A percentile compares a stretch with the other conserved stretches of the same genome.
Evolutionary conservation across 2,888 invertebrate genomes (phyloP).

Genomic region (Oxycera nigricornis): DNA sequence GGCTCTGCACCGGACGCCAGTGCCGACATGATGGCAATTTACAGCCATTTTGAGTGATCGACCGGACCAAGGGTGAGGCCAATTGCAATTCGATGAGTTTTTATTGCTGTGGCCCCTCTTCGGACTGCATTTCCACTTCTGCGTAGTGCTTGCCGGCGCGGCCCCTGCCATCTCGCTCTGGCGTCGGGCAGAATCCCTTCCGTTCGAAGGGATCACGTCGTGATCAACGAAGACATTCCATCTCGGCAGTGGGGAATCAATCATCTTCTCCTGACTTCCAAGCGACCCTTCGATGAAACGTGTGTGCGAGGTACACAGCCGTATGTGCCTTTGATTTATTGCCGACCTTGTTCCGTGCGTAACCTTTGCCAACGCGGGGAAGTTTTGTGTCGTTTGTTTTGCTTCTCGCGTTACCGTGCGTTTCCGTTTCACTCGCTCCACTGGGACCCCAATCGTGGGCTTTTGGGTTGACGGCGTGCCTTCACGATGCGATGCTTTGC

Average conservation of each 20-base stretch:
- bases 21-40: slow-evolving; percentile 43
- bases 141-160: not conserved
- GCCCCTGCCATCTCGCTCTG: not conserved
- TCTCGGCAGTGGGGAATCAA: slow-evolving; percentile 43
- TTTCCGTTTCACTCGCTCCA: not conserved
- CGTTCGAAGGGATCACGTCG: not conserved
- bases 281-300: not conserved
- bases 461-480: not conserved
- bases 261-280: slow-evolving; percentile 9
- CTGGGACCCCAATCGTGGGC: not conserved
- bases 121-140: not conserved
- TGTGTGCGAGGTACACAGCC: slow-evolving; percentile 21
- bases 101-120: slow-evolving; percentile 25
- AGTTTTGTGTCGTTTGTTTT: slow-evolving; percentile 21
- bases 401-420: not conserved
- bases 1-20: slow-evolving; percentile 22
- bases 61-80: slow-evolving; percentile 38
- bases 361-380: slow-evolving; percentile 24
- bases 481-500: slow-evolving; percentile 14
- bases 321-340: slow-evolving; percentile 55
- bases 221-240: not conserved
- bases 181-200: not conserved
- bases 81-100: slow-evolving; percentile 44
- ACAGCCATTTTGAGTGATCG: slow-evolving; percentile 46
- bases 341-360: slow-evolving; percentile 59